Base-by-base conservation (phyloP, 1,140 invertebrate genomes). In the Oppia nitens region DNA sequence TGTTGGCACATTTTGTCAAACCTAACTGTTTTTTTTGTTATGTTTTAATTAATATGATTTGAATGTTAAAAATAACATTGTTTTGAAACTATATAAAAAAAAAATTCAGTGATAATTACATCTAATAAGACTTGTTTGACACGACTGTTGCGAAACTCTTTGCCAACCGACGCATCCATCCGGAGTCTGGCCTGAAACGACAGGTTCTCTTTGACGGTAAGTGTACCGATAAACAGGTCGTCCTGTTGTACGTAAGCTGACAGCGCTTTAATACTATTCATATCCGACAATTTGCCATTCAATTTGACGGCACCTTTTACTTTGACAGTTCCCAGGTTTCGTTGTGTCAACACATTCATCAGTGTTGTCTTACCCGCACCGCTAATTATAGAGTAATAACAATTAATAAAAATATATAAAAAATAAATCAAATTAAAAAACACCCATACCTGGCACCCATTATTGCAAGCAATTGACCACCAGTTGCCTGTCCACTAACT, bases 361-460 rank as follows among this genome's bases (percentile, higher is more conserved):
- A 97, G 77, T 0, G 92, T 96, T 0, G 92, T 94, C 75, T 98
- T 98, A 3, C 94, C 93, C 0, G 93, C 87, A 0, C 92, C 92
- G 25, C 88, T 92, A 61, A 50, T 63, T 64, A 52, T n/a, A n/a
- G n/a, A 64, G 32, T 47, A 60, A 51, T 25, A 48, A 24, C 47
- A 14, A 48, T 27, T 3, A 17, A 12, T 48, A 17, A 23, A 40
- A 40, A 40, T 40, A 17, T 40, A 17, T 2, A 11, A 21, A 51
- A 29, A 45, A 21, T 47, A 12, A 45, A 56, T 21, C 11, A n/a
- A 56, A 56, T 12, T 6, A 12, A 23, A 23, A 51, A 56, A 53
- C 40, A 9, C 40, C 3, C 9, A 47, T 57, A 57, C 55, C 55
- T 57, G 32, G 89, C 84, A 2, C 92, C 92, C 83, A 97, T 85